A percentile compares a stretch with the other conserved stretches of the same genome.
These are phyloP conservation scores for Drosophila quinaria DNA, from an alignment of 2,888 invertebrate species.

Conservation along the genomic window DNA sequence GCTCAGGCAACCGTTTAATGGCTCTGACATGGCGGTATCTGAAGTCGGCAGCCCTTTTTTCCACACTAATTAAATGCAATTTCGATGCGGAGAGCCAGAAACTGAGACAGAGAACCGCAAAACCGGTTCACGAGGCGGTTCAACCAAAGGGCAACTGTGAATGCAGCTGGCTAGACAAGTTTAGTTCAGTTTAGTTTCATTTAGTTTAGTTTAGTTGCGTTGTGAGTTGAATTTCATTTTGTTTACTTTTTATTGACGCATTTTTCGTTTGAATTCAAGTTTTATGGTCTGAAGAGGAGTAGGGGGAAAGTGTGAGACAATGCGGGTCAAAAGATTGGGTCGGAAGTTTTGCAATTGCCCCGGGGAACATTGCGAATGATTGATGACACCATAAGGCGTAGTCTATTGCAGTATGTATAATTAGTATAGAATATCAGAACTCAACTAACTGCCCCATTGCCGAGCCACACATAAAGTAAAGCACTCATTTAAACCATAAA, in stretches of 20 bases:
- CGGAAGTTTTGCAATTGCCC: conserved; percentile 71
- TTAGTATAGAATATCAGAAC: conserved; percentile 51
- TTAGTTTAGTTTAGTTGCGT: conserved; percentile 1
- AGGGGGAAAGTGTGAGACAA: conserved; percentile 48
- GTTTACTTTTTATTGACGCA: conserved; percentile 64
- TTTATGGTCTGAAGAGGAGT: conserved; percentile 41
- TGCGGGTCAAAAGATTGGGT: conserved; percentile 50
- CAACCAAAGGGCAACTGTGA: conserved; percentile 51
- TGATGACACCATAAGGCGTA: conserved; percentile 55
- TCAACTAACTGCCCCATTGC: conserved; percentile 9
- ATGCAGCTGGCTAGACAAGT: conserved; percentile 49
- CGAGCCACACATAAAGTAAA: conserved; percentile 35
- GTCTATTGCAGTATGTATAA: conserved; percentile 47
- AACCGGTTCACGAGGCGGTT: conserved; percentile 61
- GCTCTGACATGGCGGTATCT: conserved; percentile 46
- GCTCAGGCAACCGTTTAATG: conserved; percentile 49
- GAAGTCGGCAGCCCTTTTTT: conserved; percentile 41
- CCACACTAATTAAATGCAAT: conserved; percentile 72
- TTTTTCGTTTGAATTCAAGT: conserved; percentile 62
- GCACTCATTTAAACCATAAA: conserved; percentile 65
- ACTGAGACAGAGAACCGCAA: conserved; percentile 35
- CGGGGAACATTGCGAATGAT: conserved; percentile 50
- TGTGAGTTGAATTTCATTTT: conserved; percentile 27
- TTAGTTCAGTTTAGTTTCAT: conserved; percentile 40
- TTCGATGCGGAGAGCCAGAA: conserved; percentile 34